Evolutionary conservation across 2,888 invertebrate species (phyloP), one percentile per base, ranked within the genome.

Genomic region (Machimus atricapillus): DNA sequence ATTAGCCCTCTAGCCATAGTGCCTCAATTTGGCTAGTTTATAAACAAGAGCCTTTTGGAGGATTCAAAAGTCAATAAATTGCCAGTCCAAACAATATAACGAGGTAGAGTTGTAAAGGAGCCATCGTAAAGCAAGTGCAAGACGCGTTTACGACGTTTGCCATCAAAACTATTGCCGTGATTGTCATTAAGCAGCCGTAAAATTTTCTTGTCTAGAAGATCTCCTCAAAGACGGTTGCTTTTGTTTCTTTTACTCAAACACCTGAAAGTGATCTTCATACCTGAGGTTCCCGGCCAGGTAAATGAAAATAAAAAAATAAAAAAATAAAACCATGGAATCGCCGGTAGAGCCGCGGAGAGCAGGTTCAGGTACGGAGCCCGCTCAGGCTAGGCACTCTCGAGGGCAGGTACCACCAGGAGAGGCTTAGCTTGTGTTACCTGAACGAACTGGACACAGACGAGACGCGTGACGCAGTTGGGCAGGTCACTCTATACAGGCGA

Each of bases 191-290:
- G 40, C 58, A 66, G 34, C 58, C 58, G 82, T 58, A 19, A 56
- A 82, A 82, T 82, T 31, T 58, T 79, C 27, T 37, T 58, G 34
- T 19, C 58, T 58, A 19, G 79, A 66, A 34, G 79, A 66, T 66
- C 58, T 34, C 34, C 37, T 34, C 56, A 58, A 27, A 66, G 66
- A 66, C 66, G 19, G 8, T 31, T 23, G 52, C 34, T 81, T n/a
- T 58, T 7, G 82, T 40, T 82, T 23, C 56, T 46, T 46, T 52
- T 27, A 4, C 12, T 5, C 66, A 66, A 66, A 79, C 23, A 79
- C 52, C 52, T 7, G 79, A 82, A 82, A 58, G 58, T 82, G 82
- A 66, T 82, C 66, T 58, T 82, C 37, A 37, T 23, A 82, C 82
- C 58, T 58, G 37, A 82, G 37, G 19, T 9, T 19, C 46, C 31